phyloP scores from a whole-genome alignment of 2,797 vertebrate species.

The Sarcophilus harrisii region DNA sequence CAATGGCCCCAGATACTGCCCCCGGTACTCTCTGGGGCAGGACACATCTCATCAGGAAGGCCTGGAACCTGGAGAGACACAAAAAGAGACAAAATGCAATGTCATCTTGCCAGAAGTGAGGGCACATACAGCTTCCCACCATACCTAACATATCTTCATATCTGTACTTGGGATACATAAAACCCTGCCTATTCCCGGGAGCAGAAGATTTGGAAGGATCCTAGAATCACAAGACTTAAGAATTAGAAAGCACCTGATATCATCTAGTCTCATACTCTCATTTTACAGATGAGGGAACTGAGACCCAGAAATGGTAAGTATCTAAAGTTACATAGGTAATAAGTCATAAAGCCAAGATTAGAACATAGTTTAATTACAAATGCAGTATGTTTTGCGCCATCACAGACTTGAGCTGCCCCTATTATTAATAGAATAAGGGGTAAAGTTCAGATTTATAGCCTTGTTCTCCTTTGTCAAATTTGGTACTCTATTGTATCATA shows the following conservation, averaged over 20 bases:
- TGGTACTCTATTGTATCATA: not conserved
- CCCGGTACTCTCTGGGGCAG: conserved; percentile 78
- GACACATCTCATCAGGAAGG: conserved; percentile 79
- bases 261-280: not conserved
- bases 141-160: not conserved
- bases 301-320: conserved; percentile 3
- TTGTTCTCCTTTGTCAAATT: not conserved
- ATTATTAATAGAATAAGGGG: not conserved
- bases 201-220: not conserved
- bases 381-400: not conserved
- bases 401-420: not conserved
- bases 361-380: not conserved
- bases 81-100: conserved; percentile 69
- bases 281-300: conserved; percentile 30
- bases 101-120: conserved; percentile 71
- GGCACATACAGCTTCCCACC: conserved; percentile 27
- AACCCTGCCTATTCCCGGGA: not conserved
- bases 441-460: not conserved
- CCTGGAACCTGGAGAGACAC: conserved; percentile 67
- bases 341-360: not conserved
- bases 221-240: conserved; percentile 15
- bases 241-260: not conserved
- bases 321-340: not conserved
- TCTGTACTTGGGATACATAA: not conserved
- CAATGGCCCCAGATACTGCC: conserved; percentile 81